Conservation (phyloP, 1,140 invertebrate genomes). For the Drepana arcuata region DNA sequence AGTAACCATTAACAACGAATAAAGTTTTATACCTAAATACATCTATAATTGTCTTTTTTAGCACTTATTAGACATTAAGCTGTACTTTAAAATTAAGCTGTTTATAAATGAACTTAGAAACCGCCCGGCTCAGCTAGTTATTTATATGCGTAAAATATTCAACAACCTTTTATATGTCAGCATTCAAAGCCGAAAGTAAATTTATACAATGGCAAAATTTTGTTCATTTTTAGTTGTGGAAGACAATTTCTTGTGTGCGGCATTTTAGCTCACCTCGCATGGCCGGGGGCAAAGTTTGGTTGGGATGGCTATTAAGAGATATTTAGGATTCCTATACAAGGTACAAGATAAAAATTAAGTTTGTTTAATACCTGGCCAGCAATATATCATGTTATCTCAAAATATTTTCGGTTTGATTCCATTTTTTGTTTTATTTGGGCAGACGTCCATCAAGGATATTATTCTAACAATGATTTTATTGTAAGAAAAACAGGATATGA, state of each 20-base stretch:
- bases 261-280: constrained; percentile 7
- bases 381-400: constrained; percentile 13
- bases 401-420: constrained; percentile 8
- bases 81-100: neutral
- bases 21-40: too few species aligned
- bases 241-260: neutral
- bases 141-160: neutral
- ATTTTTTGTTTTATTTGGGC: neutral
- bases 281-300: constrained; percentile 7
- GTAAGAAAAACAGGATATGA: too few species aligned
- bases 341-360: constrained; percentile 7
- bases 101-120: neutral
- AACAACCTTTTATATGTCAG: neutral
- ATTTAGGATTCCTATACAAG: constrained; percentile 12
- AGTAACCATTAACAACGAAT: too few species aligned
- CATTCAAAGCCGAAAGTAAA: neutral
- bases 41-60: too few species aligned
- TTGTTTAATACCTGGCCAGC: constrained; percentile 11
- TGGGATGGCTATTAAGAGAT: constrained; percentile 10
- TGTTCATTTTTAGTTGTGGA: neutral
- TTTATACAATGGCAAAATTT: neutral
- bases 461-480: neutral
- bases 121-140: neutral
- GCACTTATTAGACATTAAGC: too few species aligned
- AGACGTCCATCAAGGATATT: neutral